Base-by-base conservation (phyloP, 2,797 vertebrate species). In the Acanthurus leucopareius region DNA sequence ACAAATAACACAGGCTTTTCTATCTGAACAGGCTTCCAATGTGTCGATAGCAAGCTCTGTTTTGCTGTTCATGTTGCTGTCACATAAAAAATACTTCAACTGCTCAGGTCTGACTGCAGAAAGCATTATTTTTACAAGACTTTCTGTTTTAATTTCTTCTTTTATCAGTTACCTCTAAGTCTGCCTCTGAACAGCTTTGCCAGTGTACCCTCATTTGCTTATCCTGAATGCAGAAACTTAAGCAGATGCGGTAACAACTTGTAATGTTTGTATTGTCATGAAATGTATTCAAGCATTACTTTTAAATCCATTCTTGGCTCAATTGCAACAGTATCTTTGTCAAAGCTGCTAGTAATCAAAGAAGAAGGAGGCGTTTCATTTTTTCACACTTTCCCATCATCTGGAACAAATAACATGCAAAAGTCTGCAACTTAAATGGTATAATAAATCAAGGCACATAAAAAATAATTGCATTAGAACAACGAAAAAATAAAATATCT, bases 1-100 rank as follows among this genome's bases (percentile, higher is more conserved):
- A 92, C 83, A 89, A 92, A 93, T 84, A 93, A 93, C 80, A 79
- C 25, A 62, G 80, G 63, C 58, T 65, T 81, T 67, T 82, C 79
- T 75, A 64, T 86, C 70, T 57, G 70, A 75, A 67, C 78, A 75
- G 61, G 28, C 53, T 48, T 66, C 20, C 52, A 75, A 44, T 68
- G 63, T 75, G 68, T 52, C 63, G 13, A 75, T 78, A 71, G 73
- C 72, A 42, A 77, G 79, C 75, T 73, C 65, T 61, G 49, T 25
- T 69, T 79, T 16, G 48, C 42, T 68, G 54, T 75, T 67, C 32
- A 22, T 66, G 56, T 47, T 76, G 42, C 17, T 48, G 45, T 47
- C 73, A 72, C 79, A 83, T 90, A 54, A 85, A 90, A 88, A 35
- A 35, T 7, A 84, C 70, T 52, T 58, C 57, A 51, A 45, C 51